These are phyloP conservation scores for Diploscapter pachys DNA, from an alignment of 1,140 invertebrate species.

Conservation along the genomic window DNA sequence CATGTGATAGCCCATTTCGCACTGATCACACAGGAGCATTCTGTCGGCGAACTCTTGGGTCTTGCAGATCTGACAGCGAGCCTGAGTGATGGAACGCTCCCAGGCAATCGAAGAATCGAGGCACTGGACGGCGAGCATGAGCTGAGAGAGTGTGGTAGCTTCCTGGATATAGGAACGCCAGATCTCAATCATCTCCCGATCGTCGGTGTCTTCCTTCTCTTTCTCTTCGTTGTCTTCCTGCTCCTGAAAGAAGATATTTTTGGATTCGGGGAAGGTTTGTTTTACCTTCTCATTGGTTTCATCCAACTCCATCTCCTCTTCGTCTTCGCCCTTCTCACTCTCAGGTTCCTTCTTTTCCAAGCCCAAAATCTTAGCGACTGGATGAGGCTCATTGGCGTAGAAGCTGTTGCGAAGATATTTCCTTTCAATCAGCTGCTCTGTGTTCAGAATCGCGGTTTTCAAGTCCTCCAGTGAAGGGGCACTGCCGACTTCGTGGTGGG, in stretches of 20 bases:
- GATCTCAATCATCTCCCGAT: background rate
- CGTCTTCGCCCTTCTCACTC: conserved; percentile 1
- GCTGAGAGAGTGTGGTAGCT: conserved; percentile 10
- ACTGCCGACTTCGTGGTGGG: no score
- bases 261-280: no score
- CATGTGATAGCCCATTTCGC: conserved; percentile 28
- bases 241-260: background rate
- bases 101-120: conserved; percentile 22
- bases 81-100: conserved; percentile 20
- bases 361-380: background rate
- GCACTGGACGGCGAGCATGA: conserved; percentile 24
- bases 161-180: conserved; percentile 16
- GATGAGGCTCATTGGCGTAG: background rate
- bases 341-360: background rate
- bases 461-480: no score
- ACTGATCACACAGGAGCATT: conserved; percentile 27
- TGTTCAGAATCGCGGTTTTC: no score
- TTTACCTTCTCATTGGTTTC: no score
- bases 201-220: conserved; percentile 14
- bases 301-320: background rate
- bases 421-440: background rate
- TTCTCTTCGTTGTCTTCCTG: conserved; percentile 1
- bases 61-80: conserved; percentile 26
- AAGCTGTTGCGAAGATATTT: conserved; percentile 8
- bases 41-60: conserved; percentile 14